Base-by-base conservation (phyloP, 2,888 invertebrate genomes). In the Rhagophthalmus giganteus region DNA sequence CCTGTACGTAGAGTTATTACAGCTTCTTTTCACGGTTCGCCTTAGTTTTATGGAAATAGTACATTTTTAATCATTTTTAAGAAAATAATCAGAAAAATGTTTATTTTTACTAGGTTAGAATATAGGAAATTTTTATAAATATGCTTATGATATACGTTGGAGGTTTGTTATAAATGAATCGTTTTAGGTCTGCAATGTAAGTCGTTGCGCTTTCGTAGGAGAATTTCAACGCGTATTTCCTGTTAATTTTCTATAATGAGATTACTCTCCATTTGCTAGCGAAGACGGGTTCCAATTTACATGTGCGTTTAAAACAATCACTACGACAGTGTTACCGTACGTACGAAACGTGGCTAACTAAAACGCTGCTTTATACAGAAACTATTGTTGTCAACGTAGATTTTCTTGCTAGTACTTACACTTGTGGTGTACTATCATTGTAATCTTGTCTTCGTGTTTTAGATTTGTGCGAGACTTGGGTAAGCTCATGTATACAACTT, bases 401-500 rank as follows among this genome's bases (percentile, higher is more conserved):
- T 44, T 50, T 49, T 44, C 49, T 49, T 49, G 49, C 28, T 28
- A 28, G 30, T 20, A 49, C 41, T 41, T 50, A 38, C 37, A 33
- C 37, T 50, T 37, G 38, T 25, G 31, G 31, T 16, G 39, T 44
- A 38, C 28, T 49, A 42, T 8, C 31, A 68, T 70, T 70, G 70
- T 69, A 54, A 54, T 55, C 57, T 54, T 63, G 66, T 69, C 65
- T 63, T 63, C 63, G 60, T 69, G 65, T 69, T 68, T 69, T 69
- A 69, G 70, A 70, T 63, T 68, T 69, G 68, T 65, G 64, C 58
- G 58, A 55, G 64, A 57, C 61, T 63, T 61, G 59, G 50, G 58
- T 49, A 58, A 57, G 57, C n/a, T n/a, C n/a, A n/a, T n/a, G n/a
- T n/a, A n/a, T n/a, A n/a, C n/a, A n/a, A n/a, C n/a, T n/a, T n/a